phyloP scores from a whole-genome alignment of 2,797 vertebrate genomes.

The Lacerta viridis region DNA sequence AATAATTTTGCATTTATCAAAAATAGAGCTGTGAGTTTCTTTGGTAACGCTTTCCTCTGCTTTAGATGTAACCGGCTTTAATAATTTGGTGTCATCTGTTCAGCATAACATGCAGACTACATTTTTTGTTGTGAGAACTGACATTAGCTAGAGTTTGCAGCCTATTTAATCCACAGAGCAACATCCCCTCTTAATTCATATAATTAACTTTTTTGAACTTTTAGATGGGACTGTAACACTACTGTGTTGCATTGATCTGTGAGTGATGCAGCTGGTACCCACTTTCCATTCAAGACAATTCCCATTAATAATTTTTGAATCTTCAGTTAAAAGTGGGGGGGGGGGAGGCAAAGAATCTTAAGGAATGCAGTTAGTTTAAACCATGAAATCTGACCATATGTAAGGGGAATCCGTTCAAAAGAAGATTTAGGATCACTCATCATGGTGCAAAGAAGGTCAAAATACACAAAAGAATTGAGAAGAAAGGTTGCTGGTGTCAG shows the following conservation, averaged over 20 bases:
- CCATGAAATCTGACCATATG: slow-evolving; percentile 53
- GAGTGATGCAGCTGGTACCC: not conserved
- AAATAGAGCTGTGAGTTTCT: not conserved
- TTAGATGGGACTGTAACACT: not conserved
- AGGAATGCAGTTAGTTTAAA: slow-evolving; percentile 37
- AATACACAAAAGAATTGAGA: slow-evolving; percentile 34
- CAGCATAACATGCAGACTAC: not conserved
- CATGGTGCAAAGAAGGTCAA: slow-evolving; percentile 40
- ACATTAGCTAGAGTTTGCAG: not conserved
- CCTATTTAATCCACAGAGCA: not conserved
- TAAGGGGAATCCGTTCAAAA: slow-evolving; percentile 46
- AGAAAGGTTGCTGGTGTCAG: not conserved
- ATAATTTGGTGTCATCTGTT: not conserved
- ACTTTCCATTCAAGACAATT: slow-evolving; percentile 28
- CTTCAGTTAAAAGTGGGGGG: slow-evolving; percentile 1
- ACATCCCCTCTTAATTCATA: not conserved
- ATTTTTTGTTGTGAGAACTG: not conserved
- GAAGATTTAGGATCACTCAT: slow-evolving; percentile 52
- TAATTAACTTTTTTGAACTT: not conserved
- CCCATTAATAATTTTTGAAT: slow-evolving; percentile 32
- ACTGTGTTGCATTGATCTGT: not conserved
- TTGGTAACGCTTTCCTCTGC: not conserved
- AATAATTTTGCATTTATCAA: not conserved
- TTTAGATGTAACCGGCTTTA: not conserved
- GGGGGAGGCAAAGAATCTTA: slow-evolving; percentile 20